Conservation (phyloP, 1,140 invertebrate genomes). For the Ceratina australensis region DNA sequence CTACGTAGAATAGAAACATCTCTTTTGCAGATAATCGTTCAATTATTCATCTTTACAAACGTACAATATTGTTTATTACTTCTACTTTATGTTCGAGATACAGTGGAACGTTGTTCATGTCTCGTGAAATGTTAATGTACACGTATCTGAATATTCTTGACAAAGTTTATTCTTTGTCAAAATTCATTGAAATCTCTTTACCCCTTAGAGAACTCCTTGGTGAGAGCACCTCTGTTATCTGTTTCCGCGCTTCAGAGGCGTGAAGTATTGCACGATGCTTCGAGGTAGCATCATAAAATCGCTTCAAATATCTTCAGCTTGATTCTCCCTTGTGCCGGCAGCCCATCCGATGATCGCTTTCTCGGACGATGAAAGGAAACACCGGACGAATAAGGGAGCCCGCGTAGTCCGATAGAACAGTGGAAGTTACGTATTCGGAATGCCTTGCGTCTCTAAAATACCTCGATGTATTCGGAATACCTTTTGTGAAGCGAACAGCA, state of each 20-base stretch:
- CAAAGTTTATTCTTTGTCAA: no score
- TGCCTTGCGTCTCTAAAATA: not conserved
- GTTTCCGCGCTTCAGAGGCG: conserved; percentile 13
- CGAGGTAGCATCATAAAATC: conserved; percentile 5
- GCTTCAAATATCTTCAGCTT: not conserved
- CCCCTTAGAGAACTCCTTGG: no score
- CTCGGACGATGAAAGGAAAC: not conserved
- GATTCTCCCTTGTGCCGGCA: not conserved
- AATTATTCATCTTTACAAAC: no score
- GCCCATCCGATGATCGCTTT: not conserved
- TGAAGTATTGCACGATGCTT: conserved; percentile 7
- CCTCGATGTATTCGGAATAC: not conserved
- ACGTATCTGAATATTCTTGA: no score
- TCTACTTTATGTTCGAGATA: no score
- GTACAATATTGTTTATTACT: no score
- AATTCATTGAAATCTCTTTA: no score
- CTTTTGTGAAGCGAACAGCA: not conserved
- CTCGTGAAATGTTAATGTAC: no score
- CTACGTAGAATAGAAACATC: no score
- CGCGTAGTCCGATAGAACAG: not conserved
- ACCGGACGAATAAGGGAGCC: not conserved
- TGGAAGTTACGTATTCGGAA: conserved; percentile 3
- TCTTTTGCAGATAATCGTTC: no score
- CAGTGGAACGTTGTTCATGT: no score
- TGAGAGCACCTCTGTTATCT: not conserved